A percentile compares a stretch with the other conserved stretches of the same genome.
Conservation (phyloP, 2,797 vertebrate species). For the Pelodytes ibericus region DNA sequence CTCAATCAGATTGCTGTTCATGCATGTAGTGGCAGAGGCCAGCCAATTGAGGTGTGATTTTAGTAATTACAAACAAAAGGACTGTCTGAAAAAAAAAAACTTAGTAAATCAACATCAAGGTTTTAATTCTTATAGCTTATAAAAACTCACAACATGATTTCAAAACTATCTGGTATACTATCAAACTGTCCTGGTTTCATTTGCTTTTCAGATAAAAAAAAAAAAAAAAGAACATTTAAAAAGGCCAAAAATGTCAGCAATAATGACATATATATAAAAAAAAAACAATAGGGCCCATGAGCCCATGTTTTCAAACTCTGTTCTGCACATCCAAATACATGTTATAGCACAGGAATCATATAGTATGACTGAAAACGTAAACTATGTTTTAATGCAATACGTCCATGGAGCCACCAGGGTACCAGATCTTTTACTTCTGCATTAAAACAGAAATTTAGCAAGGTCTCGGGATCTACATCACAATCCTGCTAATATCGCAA, state of each 20-base stretch:
- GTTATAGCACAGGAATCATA: too few species aligned
- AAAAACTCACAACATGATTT: constrained; percentile 1
- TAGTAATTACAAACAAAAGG: constrained; percentile 75
- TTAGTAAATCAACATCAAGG: constrained; percentile 71
- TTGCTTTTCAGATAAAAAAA: constrained; percentile 9
- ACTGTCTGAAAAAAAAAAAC: constrained; percentile 68
- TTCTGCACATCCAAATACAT: too few species aligned
- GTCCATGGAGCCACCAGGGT: too few species aligned
- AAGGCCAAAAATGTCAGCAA: neutral
- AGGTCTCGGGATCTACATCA: too few species aligned
- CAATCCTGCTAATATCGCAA: too few species aligned
- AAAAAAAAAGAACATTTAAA: neutral
- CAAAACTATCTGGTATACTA: neutral
- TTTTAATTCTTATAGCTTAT: constrained; percentile 80
- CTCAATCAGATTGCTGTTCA: constrained; percentile 82
- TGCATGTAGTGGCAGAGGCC: constrained; percentile 74
- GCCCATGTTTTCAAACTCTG: too few species aligned
- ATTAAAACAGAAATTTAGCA: too few species aligned
- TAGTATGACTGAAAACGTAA: too few species aligned
- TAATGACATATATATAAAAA: too few species aligned
- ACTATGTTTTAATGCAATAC: too few species aligned
- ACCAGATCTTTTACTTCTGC: too few species aligned
- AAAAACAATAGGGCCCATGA: too few species aligned
- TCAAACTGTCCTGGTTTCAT: constrained; percentile 12
- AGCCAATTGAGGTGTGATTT: constrained; percentile 76